Evolutionary conservation across 1,140 invertebrate genomes (phyloP).

Genomic region (Caenorhabditis inopinata): DNA sequence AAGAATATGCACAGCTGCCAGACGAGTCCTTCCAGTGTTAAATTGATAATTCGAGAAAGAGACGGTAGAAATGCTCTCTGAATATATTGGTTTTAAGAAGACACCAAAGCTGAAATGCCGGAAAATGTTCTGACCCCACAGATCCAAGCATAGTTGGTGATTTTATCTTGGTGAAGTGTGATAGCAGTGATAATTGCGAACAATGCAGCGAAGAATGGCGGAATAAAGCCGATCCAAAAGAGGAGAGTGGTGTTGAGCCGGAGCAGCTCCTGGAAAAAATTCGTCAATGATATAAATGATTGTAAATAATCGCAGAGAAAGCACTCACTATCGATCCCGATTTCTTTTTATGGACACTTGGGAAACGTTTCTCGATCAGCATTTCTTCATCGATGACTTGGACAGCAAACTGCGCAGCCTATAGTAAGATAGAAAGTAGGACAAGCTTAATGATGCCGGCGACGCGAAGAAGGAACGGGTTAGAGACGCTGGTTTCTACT

Average conservation of each 20-base stretch:
- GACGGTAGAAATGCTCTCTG: conserved; percentile 45
- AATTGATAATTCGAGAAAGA: conserved; percentile 48
- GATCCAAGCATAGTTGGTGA: conserved; percentile 48
- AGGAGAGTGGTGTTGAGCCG: conserved; percentile 30
- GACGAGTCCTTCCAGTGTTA: conserved; percentile 43
- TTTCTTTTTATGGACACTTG: conserved; percentile 16
- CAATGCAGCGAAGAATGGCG: conserved; percentile 41
- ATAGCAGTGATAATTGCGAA: conserved; percentile 42
- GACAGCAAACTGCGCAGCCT: background rate
- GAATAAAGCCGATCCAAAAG: conserved; percentile 47
- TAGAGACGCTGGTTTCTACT: too few relatives aligned
- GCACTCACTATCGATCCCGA: background rate
- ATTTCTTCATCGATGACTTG: background rate
- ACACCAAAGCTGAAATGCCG: background rate
- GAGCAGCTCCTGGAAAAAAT: conserved; percentile 4
- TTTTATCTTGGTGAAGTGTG: conserved; percentile 36
- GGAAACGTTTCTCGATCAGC: background rate
- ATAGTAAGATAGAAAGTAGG: conserved; percentile 26
- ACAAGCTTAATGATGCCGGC: conserved; percentile 25
- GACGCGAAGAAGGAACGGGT: background rate
- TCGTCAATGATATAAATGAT: too few relatives aligned
- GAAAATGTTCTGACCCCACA: conserved; percentile 37
- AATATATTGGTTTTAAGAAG: background rate
- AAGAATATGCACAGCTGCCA: conserved; percentile 48
- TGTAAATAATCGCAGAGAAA: background rate